phyloP scores from a whole-genome alignment of 37 sponge, comb jelly and placozoan species.

The Spongia lamella region DNA sequence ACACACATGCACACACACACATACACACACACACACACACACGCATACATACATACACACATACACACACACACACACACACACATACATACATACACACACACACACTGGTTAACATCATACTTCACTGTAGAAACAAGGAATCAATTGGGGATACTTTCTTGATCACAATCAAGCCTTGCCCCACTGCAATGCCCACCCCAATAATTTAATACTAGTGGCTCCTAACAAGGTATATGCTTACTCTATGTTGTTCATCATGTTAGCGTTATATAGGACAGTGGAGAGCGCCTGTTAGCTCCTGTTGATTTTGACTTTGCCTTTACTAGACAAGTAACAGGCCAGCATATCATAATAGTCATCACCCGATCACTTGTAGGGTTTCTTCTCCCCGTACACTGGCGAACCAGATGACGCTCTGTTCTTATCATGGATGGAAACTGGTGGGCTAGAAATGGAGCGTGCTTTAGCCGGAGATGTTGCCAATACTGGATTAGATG shows the following conservation, averaged over 20 bases:
- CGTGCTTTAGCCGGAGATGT: constrained; percentile 54
- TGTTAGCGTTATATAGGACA: too few relatives aligned
- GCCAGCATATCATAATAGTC: too few relatives aligned
- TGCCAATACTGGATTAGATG: constrained; percentile 39
- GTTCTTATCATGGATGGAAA: constrained; percentile 45
- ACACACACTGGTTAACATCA: too few relatives aligned
- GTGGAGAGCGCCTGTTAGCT: constrained; percentile 16
- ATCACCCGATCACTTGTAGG: background rate
- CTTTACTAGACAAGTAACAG: constrained; percentile 21
- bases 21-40: background rate
- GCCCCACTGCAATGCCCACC: constrained; percentile 68
- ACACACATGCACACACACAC: background rate
- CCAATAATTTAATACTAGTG: constrained; percentile 54
- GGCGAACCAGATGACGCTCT: constrained; percentile 30
- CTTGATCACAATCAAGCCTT: constrained; percentile 64
- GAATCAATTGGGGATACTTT: constrained; percentile 67
- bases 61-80: background rate
- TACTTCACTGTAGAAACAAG: constrained; percentile 7
- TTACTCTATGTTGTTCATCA: background rate
- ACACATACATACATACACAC: background rate
- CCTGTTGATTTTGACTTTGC: constrained; percentile 69
- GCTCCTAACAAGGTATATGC: constrained; percentile 26
- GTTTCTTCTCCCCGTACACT: constrained; percentile 60
- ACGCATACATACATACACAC: background rate
- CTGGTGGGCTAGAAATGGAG: constrained; percentile 37